Evolutionary conservation across 2,113 vertebrate genomes (phyloP).

Genomic region (Sturnus vulgaris): DNA sequence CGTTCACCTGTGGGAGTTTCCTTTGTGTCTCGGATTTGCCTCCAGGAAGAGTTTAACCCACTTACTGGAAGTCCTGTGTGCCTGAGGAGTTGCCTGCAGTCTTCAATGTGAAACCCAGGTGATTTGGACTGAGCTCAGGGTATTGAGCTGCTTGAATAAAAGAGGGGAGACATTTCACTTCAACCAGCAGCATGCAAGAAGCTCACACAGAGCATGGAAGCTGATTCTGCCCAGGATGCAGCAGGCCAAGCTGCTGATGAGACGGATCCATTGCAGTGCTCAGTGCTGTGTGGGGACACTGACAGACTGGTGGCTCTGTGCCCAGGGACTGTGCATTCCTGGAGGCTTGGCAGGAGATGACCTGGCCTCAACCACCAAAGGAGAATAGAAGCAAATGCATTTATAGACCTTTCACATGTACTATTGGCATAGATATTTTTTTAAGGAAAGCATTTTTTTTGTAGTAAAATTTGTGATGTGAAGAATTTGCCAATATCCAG

Average conservation of each 20-base stretch:
- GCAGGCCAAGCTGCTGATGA: background rate
- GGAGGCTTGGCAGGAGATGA: background rate
- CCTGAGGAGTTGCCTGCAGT: background rate
- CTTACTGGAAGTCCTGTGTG: background rate
- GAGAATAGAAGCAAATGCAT: background rate
- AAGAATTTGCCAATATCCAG: background rate
- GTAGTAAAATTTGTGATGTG: background rate
- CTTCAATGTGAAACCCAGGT: background rate
- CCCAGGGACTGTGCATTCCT: background rate
- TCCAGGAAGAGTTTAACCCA: background rate
- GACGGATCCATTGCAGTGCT: background rate
- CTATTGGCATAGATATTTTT: background rate
- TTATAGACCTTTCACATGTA: background rate
- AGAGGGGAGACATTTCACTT: background rate
- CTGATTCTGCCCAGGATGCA: background rate
- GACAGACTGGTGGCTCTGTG: background rate
- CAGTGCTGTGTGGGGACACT: fast-evolving
- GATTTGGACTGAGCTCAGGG: background rate
- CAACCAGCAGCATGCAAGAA: background rate
- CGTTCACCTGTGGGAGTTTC: background rate
- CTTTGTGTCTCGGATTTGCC: background rate
- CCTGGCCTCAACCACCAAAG: background rate
- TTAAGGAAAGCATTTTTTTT: background rate
- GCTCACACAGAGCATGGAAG: background rate
- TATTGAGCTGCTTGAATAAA: background rate